phyloP scores from a whole-genome alignment of 1,140 invertebrate genomes.

The Drosophila subobscura region DNA sequence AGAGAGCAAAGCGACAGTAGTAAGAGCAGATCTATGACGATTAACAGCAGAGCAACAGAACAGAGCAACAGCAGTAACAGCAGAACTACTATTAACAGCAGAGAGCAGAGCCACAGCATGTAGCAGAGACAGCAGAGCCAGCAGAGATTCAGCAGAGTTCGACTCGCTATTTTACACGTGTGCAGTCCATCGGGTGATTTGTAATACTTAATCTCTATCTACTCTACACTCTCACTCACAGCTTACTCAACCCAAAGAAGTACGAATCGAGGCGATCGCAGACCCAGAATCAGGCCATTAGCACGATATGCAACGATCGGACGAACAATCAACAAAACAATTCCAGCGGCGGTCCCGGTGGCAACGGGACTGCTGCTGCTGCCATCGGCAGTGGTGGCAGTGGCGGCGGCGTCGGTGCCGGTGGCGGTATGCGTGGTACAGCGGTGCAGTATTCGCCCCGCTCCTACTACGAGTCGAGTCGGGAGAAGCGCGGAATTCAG shows the following conservation, averaged over 20 bases:
- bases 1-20: too few species aligned
- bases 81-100: too few species aligned
- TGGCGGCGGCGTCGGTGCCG: slow-evolving; percentile 37
- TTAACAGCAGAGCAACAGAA: too few species aligned
- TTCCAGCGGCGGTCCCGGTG: slow-evolving; percentile 38
- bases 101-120: too few species aligned
- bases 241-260: slow-evolving; percentile 85
- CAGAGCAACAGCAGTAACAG: too few species aligned
- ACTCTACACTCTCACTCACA: slow-evolving; percentile 24
- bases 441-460: slow-evolving; percentile 84
- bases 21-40: too few species aligned
- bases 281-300: slow-evolving; percentile 82
- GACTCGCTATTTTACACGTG: too few species aligned
- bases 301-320: slow-evolving; percentile 83
- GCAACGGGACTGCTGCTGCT: slow-evolving; percentile 49
- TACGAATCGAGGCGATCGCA: slow-evolving; percentile 83
- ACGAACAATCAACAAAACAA: slow-evolving; percentile 75
- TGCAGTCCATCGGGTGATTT: too few species aligned
- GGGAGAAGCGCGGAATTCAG: slow-evolving; percentile 87
- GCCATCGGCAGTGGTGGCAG: slow-evolving; percentile 32
- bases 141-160: too few species aligned
- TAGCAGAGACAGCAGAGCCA: too few species aligned
- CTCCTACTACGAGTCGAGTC: slow-evolving; percentile 83
- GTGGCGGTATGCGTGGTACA: slow-evolving; percentile 74
- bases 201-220: neutral